phyloP scores from a whole-genome alignment of 2,797 vertebrate genomes.

The Sebastolobus altivelis region DNA sequence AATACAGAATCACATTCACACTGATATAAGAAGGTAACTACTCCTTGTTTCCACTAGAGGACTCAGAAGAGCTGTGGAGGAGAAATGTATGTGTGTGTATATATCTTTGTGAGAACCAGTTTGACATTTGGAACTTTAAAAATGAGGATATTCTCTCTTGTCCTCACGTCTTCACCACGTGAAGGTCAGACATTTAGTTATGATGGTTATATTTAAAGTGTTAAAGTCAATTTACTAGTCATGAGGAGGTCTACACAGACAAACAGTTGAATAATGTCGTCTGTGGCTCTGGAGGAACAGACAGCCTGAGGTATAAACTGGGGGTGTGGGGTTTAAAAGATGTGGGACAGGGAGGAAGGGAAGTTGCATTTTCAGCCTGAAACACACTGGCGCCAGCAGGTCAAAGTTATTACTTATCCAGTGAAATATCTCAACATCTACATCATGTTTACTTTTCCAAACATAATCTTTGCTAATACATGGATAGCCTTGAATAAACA shows the following conservation, averaged over 20 bases:
- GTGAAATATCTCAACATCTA: neutral
- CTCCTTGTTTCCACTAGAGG: slow-evolving; percentile 36
- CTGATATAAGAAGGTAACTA: neutral
- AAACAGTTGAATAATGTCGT: neutral
- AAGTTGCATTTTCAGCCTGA: neutral
- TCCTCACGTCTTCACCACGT: neutral
- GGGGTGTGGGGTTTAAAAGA: neutral
- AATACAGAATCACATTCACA: neutral
- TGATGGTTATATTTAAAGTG: neutral
- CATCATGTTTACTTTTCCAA: too few species aligned
- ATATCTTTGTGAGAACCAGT: neutral
- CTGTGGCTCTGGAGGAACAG: neutral
- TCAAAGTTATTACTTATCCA: neutral
- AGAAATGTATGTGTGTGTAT: neutral
- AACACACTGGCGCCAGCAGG: neutral
- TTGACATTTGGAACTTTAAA: neutral
- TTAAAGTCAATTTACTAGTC: neutral
- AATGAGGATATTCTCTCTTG: neutral
- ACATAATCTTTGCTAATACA: too few species aligned
- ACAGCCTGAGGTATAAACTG: neutral
- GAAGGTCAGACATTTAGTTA: neutral
- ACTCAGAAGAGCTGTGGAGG: slow-evolving; percentile 8
- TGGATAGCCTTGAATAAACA: neutral
- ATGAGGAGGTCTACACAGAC: neutral
- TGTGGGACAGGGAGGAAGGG: neutral